phyloP scores from a whole-genome alignment of 92 coral and sea anemone genomes.

The Epizoanthus ramosus region DNA sequence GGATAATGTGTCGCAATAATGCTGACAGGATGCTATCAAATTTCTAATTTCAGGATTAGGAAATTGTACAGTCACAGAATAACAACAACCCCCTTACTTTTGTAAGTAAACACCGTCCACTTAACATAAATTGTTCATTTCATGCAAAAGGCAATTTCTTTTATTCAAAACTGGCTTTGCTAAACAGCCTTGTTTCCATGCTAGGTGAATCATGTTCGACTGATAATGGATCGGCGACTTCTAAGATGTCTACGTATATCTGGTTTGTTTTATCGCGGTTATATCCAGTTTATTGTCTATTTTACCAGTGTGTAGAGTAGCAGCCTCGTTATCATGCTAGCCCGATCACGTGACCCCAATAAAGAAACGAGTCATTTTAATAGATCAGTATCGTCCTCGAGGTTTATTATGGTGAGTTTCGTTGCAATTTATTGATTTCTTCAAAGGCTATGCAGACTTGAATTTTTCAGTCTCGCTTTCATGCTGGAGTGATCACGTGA shows the following conservation, averaged over 20 bases:
- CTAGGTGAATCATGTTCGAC: background rate
- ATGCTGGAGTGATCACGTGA: no score
- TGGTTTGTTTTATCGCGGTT: no score
- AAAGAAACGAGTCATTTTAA: background rate
- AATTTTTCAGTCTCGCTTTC: slow-evolving; percentile 50
- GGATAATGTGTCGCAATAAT: slow-evolving; percentile 3
- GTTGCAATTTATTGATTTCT: slow-evolving; percentile 24
- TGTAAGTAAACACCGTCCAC: slow-evolving; percentile 17
- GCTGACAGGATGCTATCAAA: slow-evolving; percentile 6
- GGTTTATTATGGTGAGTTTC: slow-evolving; percentile 30
- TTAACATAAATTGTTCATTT: no score
- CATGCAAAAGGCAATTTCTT: no score
- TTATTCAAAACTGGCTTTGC: no score
- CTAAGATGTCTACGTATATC: no score
- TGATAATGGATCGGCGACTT: background rate
- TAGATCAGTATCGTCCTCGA: background rate
- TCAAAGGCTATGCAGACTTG: slow-evolving; percentile 18
- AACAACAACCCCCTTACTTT: slow-evolving; percentile 2
- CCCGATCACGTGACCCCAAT: background rate
- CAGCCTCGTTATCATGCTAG: background rate
- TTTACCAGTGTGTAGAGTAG: background rate
- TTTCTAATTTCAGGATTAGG: slow-evolving; percentile 2
- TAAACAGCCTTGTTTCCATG: no score
- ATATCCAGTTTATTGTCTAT: no score
- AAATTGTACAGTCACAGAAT: slow-evolving; percentile 14